Evolutionary conservation across 2,113 vertebrate species (phyloP), one percentile per base, ranked within the genome.

Genomic region (Lepisosteus osseus): DNA sequence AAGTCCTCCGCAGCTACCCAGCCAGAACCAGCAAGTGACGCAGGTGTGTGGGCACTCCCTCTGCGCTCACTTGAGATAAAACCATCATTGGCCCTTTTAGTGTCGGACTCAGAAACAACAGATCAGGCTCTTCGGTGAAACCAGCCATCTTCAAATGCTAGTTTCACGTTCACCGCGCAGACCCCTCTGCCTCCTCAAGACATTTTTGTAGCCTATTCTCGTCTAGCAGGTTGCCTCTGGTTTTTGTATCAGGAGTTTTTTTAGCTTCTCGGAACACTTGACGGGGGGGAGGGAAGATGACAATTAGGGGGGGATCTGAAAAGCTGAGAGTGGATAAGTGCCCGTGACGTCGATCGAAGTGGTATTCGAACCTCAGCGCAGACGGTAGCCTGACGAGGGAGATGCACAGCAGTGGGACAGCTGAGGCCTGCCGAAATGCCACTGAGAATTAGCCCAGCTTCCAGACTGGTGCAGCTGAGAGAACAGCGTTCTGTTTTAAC

Each of bases 21-120:
- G 73, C 78, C 92, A 92, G 72, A 86, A 82, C 45, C 91, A 88
- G 63, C 90, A 88, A 72, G 78, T 87, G 78, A 84, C 89, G 86
- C 92, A 94, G 93, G 96, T 98, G 72, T 85, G 92, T 86, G 84
- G 75, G 42, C 29, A 68, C 13, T 29, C 2, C 14, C 41, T 3
- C 17, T 12, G 7, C 2, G 4, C 65, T 57, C 8, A 0, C 47
- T 54, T 4, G 29, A 29, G 29, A 29, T 29, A 29, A 29, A 29
- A 29, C 29, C 29, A 29, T 29, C 29, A 29, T 29, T 29, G 1
- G 29, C 29, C 29, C 29, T 29, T 29, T 29, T 29, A 65, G n/a
- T 57, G 54, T 9, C 17, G 17, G 42, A 8, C 13, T 17, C 7
- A 4, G 6, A 12, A 7, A 9, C 12, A n/a, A 14, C 29, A 42